Evolutionary conservation across 2,797 vertebrate species (phyloP).

Genomic region (Halcyon chelicuti): DNA sequence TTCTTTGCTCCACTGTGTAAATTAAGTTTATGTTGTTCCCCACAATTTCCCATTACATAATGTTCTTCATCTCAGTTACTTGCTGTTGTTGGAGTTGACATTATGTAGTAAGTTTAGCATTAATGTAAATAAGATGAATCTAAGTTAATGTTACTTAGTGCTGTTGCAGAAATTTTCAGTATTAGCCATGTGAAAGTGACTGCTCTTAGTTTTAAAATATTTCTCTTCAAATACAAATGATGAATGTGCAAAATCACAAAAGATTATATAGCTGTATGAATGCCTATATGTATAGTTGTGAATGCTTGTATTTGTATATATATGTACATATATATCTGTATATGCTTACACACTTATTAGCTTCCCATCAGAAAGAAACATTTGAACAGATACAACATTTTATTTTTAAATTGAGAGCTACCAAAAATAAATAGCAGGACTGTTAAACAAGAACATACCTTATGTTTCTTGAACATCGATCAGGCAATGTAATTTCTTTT

Average conservation of each 20-base stretch:
- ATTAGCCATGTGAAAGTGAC: background rate
- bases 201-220: background rate
- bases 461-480: background rate
- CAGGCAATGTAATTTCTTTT: background rate
- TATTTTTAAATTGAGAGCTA: background rate
- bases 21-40: background rate
- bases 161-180: background rate
- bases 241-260: background rate
- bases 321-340: background rate
- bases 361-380: background rate
- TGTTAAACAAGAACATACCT: background rate
- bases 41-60: background rate
- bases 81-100: background rate
- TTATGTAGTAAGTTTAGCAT: background rate
- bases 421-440: background rate
- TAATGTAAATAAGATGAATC: background rate
- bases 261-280: background rate
- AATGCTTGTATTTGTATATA: background rate
- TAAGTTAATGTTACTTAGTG: background rate
- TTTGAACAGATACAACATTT: background rate
- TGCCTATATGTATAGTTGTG: background rate
- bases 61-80: background rate
- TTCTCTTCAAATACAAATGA: background rate
- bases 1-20: background rate
- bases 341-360: background rate